These are phyloP conservation scores for Pterostichus niger DNA, from an alignment of 2,888 invertebrate species.

Conservation along the genomic window DNA sequence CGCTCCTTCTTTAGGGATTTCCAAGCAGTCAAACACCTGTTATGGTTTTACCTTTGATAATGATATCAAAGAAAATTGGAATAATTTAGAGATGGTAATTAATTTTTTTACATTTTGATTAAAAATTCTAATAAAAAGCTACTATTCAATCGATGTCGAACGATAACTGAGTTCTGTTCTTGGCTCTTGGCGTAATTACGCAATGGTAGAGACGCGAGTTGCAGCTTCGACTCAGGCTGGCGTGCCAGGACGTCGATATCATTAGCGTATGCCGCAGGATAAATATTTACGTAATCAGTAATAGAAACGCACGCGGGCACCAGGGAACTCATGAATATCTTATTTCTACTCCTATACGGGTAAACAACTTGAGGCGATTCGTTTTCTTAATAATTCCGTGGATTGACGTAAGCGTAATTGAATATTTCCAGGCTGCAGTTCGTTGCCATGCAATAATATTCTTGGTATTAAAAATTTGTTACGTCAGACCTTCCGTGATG, in stretches of 20 bases:
- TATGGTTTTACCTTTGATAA: no score
- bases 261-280: constrained; percentile 60
- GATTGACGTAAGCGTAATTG: constrained; percentile 62
- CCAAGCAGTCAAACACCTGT: no score
- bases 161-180: constrained; percentile 30
- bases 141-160: background rate
- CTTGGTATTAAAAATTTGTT: constrained; percentile 4
- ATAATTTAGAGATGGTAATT: background rate
- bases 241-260: constrained; percentile 49
- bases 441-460: constrained; percentile 52
- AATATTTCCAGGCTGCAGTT: constrained; percentile 54
- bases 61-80: no score
- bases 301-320: constrained; percentile 56
- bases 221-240: background rate
- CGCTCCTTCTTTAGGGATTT: no score
- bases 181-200: constrained; percentile 30
- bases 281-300: constrained; percentile 66
- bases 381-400: constrained; percentile 58
- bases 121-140: constrained; percentile 2
- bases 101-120: constrained; percentile 1
- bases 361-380: constrained; percentile 63
- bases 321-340: constrained; percentile 55
- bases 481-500: constrained; percentile 15
- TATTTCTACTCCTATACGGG: constrained; percentile 53
- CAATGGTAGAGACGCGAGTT: constrained; percentile 1